phyloP scores from a whole-genome alignment of 2,113 vertebrate species.

The Bolborhynchus lineola region DNA sequence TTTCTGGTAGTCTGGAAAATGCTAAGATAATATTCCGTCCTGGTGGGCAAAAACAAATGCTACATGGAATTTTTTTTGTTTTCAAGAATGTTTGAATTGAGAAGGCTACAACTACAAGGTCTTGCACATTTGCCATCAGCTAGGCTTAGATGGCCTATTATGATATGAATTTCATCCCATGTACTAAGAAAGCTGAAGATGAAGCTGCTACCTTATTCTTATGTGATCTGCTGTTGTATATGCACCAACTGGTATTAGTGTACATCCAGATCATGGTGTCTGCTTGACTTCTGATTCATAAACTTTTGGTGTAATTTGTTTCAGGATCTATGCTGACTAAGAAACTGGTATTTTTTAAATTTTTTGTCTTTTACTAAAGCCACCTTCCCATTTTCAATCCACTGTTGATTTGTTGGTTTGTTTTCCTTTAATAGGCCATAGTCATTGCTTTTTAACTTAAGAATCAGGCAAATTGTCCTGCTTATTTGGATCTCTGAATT shows the following conservation, averaged over 20 bases:
- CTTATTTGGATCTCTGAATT: neutral
- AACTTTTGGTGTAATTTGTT: neutral
- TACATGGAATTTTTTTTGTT: neutral
- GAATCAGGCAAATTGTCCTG: neutral
- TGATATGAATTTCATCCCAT: neutral
- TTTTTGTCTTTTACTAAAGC: neutral
- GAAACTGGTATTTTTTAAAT: neutral
- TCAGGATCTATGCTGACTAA: neutral
- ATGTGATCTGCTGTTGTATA: neutral
- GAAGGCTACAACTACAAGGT: neutral
- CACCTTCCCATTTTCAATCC: neutral
- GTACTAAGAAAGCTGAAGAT: neutral
- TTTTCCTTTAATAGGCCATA: neutral
- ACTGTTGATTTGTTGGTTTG: neutral
- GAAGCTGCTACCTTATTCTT: neutral
- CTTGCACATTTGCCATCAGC: neutral
- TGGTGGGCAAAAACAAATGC: neutral
- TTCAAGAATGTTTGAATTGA: neutral
- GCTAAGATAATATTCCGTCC: neutral
- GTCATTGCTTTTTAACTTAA: neutral
- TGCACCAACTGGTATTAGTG: neutral
- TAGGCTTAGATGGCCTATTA: neutral
- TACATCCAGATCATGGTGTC: neutral
- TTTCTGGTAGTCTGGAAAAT: neutral
- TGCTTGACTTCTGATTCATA: neutral